Conservation (phyloP, 2,888 invertebrate species). For the Agrilus cyanescens region DNA sequence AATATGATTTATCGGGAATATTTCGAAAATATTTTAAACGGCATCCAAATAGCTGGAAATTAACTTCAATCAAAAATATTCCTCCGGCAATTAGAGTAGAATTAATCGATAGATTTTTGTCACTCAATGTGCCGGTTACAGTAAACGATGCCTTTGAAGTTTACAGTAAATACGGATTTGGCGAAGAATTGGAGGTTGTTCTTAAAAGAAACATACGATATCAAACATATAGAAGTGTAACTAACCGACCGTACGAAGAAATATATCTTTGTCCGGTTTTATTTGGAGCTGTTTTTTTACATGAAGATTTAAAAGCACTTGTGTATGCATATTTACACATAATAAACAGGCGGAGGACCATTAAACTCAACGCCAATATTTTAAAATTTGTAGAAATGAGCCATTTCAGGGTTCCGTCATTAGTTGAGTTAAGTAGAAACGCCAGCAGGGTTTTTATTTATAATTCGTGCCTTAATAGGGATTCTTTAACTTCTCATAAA, state of each 20-base stretch:
- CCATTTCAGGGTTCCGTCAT: conserved; percentile 15
- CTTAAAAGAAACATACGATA: neutral
- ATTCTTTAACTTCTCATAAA: conserved; percentile 17
- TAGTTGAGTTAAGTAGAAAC: conserved; percentile 22
- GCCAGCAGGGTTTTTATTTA: conserved; percentile 17
- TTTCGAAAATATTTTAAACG: too few species aligned
- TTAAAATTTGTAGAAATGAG: neutral
- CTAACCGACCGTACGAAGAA: too few species aligned
- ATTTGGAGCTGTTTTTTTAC: too few species aligned
- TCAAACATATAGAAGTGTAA: too few species aligned
- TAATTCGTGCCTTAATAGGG: conserved; percentile 11
- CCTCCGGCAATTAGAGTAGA: conserved; percentile 4
- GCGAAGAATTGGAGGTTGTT: conserved; percentile 7
- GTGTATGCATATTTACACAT: neutral
- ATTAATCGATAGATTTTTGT: conserved; percentile 8
- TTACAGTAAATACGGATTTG: conserved; percentile 6
- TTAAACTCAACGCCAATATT: neutral
- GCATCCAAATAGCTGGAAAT: too few species aligned
- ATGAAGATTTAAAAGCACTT: neutral
- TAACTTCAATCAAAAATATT: neutral
- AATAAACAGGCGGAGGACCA: too few species aligned
- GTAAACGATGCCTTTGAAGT: conserved; percentile 5
- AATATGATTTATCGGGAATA: conserved; percentile 1
- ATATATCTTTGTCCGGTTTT: too few species aligned
- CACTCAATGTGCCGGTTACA: conserved; percentile 5